Conservation (phyloP, 2,797 vertebrate species). For the Argentina silus region DNA sequence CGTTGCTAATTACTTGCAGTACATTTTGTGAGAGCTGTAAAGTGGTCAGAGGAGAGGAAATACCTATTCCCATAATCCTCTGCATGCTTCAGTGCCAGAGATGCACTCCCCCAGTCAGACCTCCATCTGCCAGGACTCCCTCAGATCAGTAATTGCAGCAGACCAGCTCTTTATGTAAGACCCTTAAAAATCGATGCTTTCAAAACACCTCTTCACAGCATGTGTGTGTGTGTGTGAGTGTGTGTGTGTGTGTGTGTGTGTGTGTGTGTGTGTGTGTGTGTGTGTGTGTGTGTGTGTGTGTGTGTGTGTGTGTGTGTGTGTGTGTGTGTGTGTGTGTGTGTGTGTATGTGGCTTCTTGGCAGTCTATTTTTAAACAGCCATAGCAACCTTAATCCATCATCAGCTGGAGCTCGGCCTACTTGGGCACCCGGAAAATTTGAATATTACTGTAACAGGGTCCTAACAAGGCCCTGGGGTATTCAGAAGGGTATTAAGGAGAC, state of each 20-base stretch:
- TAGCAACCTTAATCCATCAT: conserved; percentile 75
- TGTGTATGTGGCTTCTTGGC: conserved; percentile 17
- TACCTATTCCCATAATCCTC: background rate
- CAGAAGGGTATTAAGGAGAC: conserved; percentile 28
- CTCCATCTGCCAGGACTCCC: conserved; percentile 52
- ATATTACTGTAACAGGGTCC: conserved; percentile 70
- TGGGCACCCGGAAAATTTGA: conserved; percentile 61
- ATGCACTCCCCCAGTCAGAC: conserved; percentile 49
- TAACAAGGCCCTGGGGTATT: conserved; percentile 75
- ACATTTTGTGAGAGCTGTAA: conserved; percentile 38
- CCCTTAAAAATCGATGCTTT: conserved; percentile 59
- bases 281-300: conserved; percentile 26
- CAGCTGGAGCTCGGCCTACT: conserved; percentile 60
- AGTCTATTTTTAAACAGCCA: conserved; percentile 75
- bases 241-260: conserved; percentile 5
- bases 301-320: conserved; percentile 1
- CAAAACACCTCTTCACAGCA: conserved; percentile 46
- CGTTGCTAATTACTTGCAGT: conserved; percentile 43
- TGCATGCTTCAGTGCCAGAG: conserved; percentile 8
- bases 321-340: conserved; percentile 23
- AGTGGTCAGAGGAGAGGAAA: conserved; percentile 16
- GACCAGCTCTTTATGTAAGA: conserved; percentile 68
- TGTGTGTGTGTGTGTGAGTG: conserved; percentile 18
- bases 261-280: background rate
- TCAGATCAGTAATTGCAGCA: conserved; percentile 59